These are phyloP conservation scores for Therioaphis trifolii DNA, from an alignment of 2,888 invertebrate genomes.

Conservation along the genomic window DNA sequence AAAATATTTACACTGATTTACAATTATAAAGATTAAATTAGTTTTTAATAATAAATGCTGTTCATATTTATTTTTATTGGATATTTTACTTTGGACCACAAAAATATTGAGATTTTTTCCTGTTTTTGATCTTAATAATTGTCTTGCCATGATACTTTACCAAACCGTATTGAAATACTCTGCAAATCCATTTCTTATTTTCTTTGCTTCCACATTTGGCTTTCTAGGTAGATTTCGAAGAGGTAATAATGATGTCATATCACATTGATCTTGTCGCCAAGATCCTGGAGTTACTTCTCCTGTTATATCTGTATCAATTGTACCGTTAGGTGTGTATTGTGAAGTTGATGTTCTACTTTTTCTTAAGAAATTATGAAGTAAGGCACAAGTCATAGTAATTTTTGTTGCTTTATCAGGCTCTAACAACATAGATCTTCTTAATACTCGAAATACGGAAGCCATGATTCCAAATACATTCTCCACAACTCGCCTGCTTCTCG, in stretches of 20 bases:
- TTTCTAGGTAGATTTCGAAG: not conserved
- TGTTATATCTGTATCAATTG: slow-evolving; percentile 22
- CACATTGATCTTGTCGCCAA: not conserved
- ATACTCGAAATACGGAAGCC: slow-evolving; percentile 42
- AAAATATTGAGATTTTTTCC: no score
- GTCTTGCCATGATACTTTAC: not conserved
- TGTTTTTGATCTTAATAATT: no score
- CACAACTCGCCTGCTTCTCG: slow-evolving; percentile 46
- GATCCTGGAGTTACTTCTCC: not conserved
- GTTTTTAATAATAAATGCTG: no score
- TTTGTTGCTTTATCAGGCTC: slow-evolving; percentile 12
- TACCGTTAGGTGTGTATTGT: not conserved
- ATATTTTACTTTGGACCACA: no score
- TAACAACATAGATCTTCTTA: slow-evolving; percentile 30
- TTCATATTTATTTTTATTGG: no score
- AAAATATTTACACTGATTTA: no score
- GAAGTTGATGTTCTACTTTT: not conserved
- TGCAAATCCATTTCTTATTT: not conserved
- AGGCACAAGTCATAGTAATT: slow-evolving; percentile 4
- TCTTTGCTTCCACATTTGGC: not conserved
- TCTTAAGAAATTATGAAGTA: slow-evolving; percentile 20
- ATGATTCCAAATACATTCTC: slow-evolving; percentile 57
- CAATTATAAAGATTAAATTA: no score
- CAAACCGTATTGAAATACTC: not conserved
- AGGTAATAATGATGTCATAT: not conserved